Percentiles rank a stretch among this genome's conserved stretches.
Evolutionary conservation across 2,797 vertebrate species (phyloP).

Genomic region (Adrianichthys oophorus): DNA sequence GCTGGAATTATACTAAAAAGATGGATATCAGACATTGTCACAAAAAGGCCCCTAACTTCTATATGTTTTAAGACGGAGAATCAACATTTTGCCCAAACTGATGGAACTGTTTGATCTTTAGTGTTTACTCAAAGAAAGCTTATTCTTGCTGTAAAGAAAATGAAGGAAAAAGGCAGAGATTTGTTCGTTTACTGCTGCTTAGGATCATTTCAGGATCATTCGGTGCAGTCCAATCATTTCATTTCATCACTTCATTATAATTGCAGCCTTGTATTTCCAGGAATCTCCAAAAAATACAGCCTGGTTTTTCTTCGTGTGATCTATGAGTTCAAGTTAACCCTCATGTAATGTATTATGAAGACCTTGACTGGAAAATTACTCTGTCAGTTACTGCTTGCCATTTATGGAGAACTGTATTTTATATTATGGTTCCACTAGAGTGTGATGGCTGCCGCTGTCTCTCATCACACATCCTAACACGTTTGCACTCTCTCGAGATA

Average conservation of each 20-base stretch:
- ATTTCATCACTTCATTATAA: constrained; percentile 43
- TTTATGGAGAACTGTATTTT: constrained; percentile 62
- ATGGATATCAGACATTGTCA: no score
- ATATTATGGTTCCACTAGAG: constrained; percentile 47
- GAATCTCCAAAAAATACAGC: constrained; percentile 29
- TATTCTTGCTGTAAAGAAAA: constrained; percentile 17
- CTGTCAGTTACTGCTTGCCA: constrained; percentile 62
- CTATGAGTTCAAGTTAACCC: constrained; percentile 42
- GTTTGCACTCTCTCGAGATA: constrained; percentile 33
- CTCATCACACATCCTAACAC: constrained; percentile 47
- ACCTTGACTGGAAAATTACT: constrained; percentile 66
- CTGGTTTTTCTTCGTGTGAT: constrained; percentile 43
- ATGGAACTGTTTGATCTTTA: no score
- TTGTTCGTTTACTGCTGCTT: constrained; percentile 27
- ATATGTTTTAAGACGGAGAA: no score
- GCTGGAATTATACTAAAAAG: no score
- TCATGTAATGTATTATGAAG: constrained; percentile 50
- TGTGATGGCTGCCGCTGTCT: constrained; percentile 28
- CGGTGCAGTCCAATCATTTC: constrained; percentile 27
- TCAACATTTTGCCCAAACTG: no score
- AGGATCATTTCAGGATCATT: constrained; percentile 18
- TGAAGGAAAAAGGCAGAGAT: constrained; percentile 21
- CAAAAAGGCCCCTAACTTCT: no score
- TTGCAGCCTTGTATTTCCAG: constrained; percentile 46
- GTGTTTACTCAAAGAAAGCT: background rate